phyloP scores from a whole-genome alignment of 2,888 invertebrate genomes.

The Melanchra persicariae region DNA sequence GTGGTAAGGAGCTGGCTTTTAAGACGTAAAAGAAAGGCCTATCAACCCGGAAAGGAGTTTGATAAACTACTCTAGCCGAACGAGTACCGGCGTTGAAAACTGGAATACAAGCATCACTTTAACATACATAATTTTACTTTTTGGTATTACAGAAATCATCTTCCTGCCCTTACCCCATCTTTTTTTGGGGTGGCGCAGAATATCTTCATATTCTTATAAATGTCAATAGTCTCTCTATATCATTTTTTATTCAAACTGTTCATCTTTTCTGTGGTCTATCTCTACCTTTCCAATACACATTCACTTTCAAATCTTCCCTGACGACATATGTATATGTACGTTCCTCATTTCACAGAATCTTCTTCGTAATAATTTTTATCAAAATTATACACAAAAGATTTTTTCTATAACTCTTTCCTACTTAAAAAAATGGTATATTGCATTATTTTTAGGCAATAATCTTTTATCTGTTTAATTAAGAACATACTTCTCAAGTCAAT shows the following conservation, averaged over 20 bases:
- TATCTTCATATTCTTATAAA: not conserved
- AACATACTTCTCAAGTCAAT: not conserved
- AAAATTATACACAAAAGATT: slow-evolving; percentile 1
- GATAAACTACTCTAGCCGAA: slow-evolving; percentile 33
- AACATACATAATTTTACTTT: slow-evolving; percentile 18
- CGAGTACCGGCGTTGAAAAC: slow-evolving; percentile 39
- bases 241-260: too few species aligned
- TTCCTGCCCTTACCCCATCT: not conserved
- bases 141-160: slow-evolving; percentile 1
- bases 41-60: slow-evolving; percentile 54
- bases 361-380: not conserved
- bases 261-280: not conserved
- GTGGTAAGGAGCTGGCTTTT: slow-evolving; percentile 6
- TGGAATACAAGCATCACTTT: slow-evolving; percentile 56
- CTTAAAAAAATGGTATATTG: not conserved
- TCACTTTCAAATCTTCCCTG: not conserved
- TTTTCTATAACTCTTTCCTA: not conserved
- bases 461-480: slow-evolving; percentile 44
- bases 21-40: slow-evolving; percentile 53
- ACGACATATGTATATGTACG: not conserved
- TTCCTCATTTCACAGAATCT: not conserved
- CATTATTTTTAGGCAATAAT: slow-evolving; percentile 46
- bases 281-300: not conserved
- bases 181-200: not conserved
- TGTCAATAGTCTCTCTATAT: not conserved